phyloP scores from a whole-genome alignment of 2,888 invertebrate genomes.

The Lacanobia oleracea region DNA sequence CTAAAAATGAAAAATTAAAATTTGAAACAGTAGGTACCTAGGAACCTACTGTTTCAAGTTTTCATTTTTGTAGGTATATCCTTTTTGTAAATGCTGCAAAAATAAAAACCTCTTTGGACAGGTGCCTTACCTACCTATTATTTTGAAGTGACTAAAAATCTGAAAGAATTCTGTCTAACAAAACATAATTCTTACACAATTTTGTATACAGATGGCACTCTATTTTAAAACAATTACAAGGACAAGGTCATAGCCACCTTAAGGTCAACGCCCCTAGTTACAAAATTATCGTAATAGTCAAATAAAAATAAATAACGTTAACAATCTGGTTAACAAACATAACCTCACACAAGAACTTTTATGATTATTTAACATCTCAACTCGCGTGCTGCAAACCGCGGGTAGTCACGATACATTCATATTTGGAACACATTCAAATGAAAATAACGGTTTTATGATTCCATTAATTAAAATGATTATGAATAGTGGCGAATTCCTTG shows the following conservation, averaged over 20 bases:
- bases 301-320: constrained; percentile 28
- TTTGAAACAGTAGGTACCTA: too few species aligned
- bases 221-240: not conserved
- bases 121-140: too few species aligned
- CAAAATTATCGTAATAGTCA: constrained; percentile 1
- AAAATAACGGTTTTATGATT: constrained; percentile 39
- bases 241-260: not conserved
- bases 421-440: constrained; percentile 51
- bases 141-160: too few species aligned
- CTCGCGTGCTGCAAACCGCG: constrained; percentile 55
- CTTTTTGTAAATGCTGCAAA: not conserved
- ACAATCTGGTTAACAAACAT: constrained; percentile 44
- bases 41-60: too few species aligned
- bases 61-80: not conserved
- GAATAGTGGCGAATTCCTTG: constrained; percentile 30
- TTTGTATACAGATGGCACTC: not conserved
- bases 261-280: constrained; percentile 37
- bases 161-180: too few species aligned
- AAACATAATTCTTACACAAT: not conserved
- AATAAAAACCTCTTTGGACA: not conserved
- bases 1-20: too few species aligned
- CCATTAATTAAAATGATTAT: constrained; percentile 32
- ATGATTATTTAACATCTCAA: constrained; percentile 54
- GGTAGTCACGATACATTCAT: constrained; percentile 49
- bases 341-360: constrained; percentile 32